Base-by-base conservation (phyloP, 2,797 vertebrate species). In the Botia almorhae region DNA sequence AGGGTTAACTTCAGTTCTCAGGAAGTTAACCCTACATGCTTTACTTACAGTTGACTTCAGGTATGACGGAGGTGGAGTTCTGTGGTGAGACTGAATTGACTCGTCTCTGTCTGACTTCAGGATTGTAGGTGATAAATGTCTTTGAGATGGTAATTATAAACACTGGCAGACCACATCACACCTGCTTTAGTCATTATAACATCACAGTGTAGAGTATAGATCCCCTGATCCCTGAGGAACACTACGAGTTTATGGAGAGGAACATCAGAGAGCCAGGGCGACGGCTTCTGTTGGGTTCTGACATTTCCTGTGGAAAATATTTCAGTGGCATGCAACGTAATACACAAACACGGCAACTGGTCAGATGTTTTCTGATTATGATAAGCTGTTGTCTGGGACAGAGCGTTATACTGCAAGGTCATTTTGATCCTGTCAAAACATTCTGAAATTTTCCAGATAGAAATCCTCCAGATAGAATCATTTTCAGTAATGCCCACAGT, bases 181-280 rank as follows among this genome's bases (percentile, higher is more conserved):
- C 60, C 83, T 58, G 80, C 56, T 82, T 78, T 83, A 82, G 53
- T 82, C 76, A 76, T 83, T 63, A 75, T 56, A 33, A 69, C 68
- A 43, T 74, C 36, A 63, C 29, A 5, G 46, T 17, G 21, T 39
- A 74, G 29, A 29, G 29, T 29, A 29, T 29, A 29, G 58, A 80
- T 85, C 77, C 46, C 84, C 65, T 75, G 73, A 53, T 69, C 67
- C n/a, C 67, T 69, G 69, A 55, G 74, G 63, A 58, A 17, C 29
- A 29, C 23, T 26, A n/a, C 13, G 21, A 29, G 26, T 64, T 64
- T 64, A 64, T 64, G 61, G 33, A 17, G 29, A 64, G 17, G 73
- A 83, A 78, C 82, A 81, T 58, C 36, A 68, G 70, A 81, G 69
- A 36, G 26, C 12, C 43, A 63, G 74, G 29, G 29, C 29, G 70